Conservation (phyloP, 2,113 vertebrate genomes). For the Cavia aperea region DNA sequence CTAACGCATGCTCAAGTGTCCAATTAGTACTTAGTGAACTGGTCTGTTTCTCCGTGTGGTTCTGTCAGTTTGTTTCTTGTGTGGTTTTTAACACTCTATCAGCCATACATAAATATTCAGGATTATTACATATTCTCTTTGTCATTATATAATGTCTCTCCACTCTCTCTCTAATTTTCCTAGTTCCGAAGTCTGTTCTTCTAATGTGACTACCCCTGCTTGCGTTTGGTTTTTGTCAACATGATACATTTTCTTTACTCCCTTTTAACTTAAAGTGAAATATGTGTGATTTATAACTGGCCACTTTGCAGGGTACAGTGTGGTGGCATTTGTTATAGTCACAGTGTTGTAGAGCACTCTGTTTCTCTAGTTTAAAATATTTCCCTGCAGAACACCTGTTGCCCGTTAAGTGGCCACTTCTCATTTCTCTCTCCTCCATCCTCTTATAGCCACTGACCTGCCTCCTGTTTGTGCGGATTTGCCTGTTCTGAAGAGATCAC, state of each 20-base stretch:
- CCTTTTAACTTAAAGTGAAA: background rate
- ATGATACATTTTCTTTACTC: background rate
- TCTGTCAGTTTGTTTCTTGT: background rate
- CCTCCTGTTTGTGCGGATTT: background rate
- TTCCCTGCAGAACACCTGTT: background rate
- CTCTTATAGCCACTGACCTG: background rate
- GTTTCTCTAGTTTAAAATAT: background rate
- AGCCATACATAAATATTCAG: background rate
- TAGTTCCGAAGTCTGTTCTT: background rate
- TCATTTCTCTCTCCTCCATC: background rate
- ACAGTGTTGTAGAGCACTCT: background rate
- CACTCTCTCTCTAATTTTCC: background rate
- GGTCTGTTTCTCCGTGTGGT: background rate
- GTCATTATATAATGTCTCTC: background rate
- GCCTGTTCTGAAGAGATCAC: background rate
- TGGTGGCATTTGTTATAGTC: background rate
- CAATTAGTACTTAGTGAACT: background rate
- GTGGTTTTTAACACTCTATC: background rate
- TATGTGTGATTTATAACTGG: background rate
- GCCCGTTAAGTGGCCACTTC: background rate
- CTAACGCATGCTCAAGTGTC: background rate
- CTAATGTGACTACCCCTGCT: background rate
- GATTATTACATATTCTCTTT: background rate
- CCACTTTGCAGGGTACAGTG: background rate
- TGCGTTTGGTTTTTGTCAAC: background rate